Percentiles rank a stretch among this genome's conserved stretches.
These are phyloP conservation scores for Chrysolina americana DNA, from an alignment of 2,888 invertebrate species.

Conservation along the genomic window DNA sequence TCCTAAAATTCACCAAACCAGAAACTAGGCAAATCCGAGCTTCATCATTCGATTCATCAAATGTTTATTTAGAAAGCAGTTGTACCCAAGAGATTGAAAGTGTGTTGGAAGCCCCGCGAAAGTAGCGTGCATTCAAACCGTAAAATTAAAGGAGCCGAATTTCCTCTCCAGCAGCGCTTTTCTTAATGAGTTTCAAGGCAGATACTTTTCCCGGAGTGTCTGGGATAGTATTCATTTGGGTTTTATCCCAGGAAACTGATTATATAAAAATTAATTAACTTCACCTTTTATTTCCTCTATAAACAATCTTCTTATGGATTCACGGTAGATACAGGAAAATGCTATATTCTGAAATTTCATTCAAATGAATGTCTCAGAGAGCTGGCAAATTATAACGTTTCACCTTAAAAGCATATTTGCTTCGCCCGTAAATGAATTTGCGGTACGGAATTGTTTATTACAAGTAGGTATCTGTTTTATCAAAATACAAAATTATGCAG, in stretches of 20 bases:
- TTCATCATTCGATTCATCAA: constrained; percentile 24
- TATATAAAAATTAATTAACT: constrained; percentile 11
- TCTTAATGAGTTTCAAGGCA: constrained; percentile 28
- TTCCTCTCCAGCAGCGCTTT: constrained; percentile 23
- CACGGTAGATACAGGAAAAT: not conserved
- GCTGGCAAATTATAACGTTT: not conserved
- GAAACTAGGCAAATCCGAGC: too few species aligned
- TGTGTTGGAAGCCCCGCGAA: constrained; percentile 28
- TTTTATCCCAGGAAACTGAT: not conserved
- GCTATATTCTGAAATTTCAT: not conserved
- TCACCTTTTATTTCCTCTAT: not conserved
- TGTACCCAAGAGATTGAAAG: constrained; percentile 36
- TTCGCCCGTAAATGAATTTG: not conserved
- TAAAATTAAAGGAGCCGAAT: constrained; percentile 38
- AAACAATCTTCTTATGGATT: not conserved
- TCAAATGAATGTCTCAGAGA: not conserved
- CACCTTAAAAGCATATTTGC: not conserved
- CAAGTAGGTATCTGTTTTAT: too few species aligned
- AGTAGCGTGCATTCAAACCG: constrained; percentile 36
- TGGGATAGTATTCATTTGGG: constrained; percentile 9
- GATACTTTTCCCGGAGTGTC: constrained; percentile 17
- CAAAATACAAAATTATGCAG: too few species aligned
- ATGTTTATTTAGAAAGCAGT: constrained; percentile 29
- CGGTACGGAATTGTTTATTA: too few species aligned
- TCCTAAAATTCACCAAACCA: too few species aligned